Evolutionary conservation across 2,797 vertebrate species (phyloP).

Genomic region (Uromys caudimaculatus): DNA sequence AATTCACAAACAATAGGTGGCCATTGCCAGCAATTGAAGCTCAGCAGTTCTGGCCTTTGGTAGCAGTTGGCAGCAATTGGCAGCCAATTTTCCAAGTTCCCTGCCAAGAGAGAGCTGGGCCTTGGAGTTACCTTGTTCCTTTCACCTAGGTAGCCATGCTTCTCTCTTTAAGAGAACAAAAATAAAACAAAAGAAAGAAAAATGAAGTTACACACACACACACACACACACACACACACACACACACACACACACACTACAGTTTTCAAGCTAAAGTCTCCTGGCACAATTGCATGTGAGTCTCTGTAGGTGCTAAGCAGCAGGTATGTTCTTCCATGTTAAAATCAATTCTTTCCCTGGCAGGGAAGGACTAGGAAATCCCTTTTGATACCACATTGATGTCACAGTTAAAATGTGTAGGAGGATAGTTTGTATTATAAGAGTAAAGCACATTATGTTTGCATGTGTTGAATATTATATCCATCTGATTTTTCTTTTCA

Average conservation of each 20-base stretch:
- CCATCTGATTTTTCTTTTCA: not conserved
- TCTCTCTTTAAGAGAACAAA: not conserved
- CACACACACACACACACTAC: not conserved
- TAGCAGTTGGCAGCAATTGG: slow-evolving; percentile 72
- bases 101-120: slow-evolving; percentile 72
- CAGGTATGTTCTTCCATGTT: not conserved
- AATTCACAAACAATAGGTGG: slow-evolving; percentile 76
- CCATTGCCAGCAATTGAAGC: slow-evolving; percentile 75
- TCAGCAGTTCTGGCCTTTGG: slow-evolving; percentile 69
- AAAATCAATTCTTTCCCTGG: not conserved
- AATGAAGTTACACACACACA: not conserved
- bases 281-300: not conserved
- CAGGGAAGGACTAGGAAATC: not conserved
- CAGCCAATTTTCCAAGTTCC: slow-evolving; percentile 68
- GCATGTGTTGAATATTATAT: not conserved
- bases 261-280: not conserved
- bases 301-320: not conserved
- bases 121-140: slow-evolving; percentile 74
- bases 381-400: not conserved
- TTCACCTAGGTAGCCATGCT: slow-evolving; percentile 66
- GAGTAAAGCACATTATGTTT: not conserved
- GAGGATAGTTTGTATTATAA: not conserved
- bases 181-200: not conserved
- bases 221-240: not conserved
- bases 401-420: not conserved